Conservation (phyloP, 2,113 vertebrate species). For the Hemiprocne comata region DNA sequence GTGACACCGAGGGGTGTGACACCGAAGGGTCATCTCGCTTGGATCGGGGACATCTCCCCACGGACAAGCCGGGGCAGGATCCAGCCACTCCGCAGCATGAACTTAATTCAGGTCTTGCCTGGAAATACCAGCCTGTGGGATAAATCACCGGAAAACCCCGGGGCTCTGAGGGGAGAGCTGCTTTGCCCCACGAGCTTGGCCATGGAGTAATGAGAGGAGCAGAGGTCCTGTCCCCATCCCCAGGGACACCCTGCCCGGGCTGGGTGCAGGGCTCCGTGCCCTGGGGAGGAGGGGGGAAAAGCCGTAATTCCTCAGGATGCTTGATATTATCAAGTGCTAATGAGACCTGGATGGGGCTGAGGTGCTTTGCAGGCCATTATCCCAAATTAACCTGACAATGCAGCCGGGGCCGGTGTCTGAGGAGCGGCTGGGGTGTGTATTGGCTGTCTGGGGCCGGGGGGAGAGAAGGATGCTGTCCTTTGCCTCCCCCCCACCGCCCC, state of each 20-base stretch:
- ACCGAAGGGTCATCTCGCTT: accelerated
- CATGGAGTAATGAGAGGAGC: not conserved
- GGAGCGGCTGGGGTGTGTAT: conserved; percentile 31
- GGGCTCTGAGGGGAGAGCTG: not conserved
- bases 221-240: not conserved
- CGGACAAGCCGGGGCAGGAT: accelerated
- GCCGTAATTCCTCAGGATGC: conserved; percentile 56
- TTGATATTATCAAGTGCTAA: conserved; percentile 69
- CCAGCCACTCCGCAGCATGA: accelerated
- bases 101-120: not conserved
- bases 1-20: not conserved
- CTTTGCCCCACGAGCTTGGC: not conserved
- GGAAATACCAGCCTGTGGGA: not conserved
- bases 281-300: not conserved
- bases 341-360: conserved; percentile 60
- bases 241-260: not conserved
- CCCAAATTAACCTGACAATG: conserved; percentile 69
- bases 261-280: not conserved
- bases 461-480: not conserved
- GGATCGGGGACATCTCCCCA: accelerated
- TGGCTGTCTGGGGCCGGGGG: conserved; percentile 31
- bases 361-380: conserved; percentile 65
- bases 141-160: not conserved
- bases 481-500: not conserved
- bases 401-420: conserved; percentile 24